A percentile compares a stretch with the other conserved stretches of the same genome.
phyloP scores from a whole-genome alignment of 2,888 invertebrate genomes.

The Melieria picta region DNA sequence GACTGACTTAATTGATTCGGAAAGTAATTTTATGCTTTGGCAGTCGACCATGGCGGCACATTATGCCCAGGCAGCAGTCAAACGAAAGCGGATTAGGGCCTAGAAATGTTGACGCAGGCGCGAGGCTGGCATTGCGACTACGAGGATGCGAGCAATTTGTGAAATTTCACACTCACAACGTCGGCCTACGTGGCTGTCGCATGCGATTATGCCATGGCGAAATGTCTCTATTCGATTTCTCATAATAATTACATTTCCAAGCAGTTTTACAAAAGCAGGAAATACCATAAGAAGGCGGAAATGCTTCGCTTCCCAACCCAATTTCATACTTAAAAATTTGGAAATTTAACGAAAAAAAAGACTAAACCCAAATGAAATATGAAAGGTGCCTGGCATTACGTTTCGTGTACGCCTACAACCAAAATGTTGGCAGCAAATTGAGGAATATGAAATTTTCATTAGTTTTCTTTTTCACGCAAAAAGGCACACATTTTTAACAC shows the following conservation, averaged over 20 bases:
- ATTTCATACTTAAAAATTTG: neutral
- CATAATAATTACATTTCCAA: neutral
- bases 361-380: no score
- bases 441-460: no score
- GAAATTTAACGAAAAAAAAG: neutral
- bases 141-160: conserved; percentile 34
- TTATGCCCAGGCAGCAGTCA: conserved; percentile 10
- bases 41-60: neutral
- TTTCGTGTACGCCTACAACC: no score
- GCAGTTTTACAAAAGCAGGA: no score
- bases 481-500: no score
- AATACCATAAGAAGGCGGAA: neutral
- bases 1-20: conserved; percentile 26
- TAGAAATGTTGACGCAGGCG: no score
- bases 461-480: no score
- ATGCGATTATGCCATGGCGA: no score
- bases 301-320: neutral
- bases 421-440: no score
- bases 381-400: no score
- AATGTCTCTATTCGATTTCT: conserved; percentile 15
- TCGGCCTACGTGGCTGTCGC: conserved; percentile 3
- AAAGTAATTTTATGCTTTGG: conserved; percentile 35
- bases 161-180: conserved; percentile 38
- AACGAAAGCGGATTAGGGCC: conserved; percentile 29
- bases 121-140: no score